These are phyloP conservation scores for Melanotaenia maccullochi DNA, from an alignment of 2,797 vertebrate species.

Conservation along the genomic window DNA sequence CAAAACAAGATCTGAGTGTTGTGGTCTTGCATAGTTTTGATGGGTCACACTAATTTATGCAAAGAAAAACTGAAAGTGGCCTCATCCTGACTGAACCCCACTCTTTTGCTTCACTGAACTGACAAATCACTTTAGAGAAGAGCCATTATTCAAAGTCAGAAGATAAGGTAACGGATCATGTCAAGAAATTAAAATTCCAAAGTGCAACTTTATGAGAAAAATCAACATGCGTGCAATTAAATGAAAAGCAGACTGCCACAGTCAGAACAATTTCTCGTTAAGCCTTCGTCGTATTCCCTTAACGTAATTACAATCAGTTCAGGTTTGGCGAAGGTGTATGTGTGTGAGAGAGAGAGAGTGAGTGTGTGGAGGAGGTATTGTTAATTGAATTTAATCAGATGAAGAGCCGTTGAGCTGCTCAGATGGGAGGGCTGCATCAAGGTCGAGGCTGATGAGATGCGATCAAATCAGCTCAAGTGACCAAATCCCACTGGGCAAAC, in stretches of 20 bases:
- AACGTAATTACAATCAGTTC: constrained; percentile 62
- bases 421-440: constrained; percentile 52
- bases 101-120: constrained; percentile 70
- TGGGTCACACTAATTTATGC: constrained; percentile 32
- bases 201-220: constrained; percentile 55
- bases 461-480: constrained; percentile 73
- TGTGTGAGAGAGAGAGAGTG: constrained; percentile 11
- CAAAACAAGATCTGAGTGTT: constrained; percentile 39
- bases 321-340: constrained; percentile 19
- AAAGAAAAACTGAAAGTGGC: constrained; percentile 43
- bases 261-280: constrained; percentile 45
- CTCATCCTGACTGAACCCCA: constrained; percentile 48
- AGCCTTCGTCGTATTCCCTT: constrained; percentile 42
- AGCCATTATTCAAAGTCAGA: constrained; percentile 74
- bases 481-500: constrained; percentile 39
- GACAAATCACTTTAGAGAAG: constrained; percentile 78
- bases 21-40: constrained; percentile 19
- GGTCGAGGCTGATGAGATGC: constrained; percentile 65
- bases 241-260: constrained; percentile 53
- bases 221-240: constrained; percentile 30
- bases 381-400: constrained; percentile 77
- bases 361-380: constrained; percentile 36
- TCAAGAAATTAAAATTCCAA: constrained; percentile 65
- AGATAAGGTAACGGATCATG: constrained; percentile 48
- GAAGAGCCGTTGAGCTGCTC: constrained; percentile 57